phyloP scores from a whole-genome alignment of 2,113 vertebrate genomes.

The Atractosteus spatula region DNA sequence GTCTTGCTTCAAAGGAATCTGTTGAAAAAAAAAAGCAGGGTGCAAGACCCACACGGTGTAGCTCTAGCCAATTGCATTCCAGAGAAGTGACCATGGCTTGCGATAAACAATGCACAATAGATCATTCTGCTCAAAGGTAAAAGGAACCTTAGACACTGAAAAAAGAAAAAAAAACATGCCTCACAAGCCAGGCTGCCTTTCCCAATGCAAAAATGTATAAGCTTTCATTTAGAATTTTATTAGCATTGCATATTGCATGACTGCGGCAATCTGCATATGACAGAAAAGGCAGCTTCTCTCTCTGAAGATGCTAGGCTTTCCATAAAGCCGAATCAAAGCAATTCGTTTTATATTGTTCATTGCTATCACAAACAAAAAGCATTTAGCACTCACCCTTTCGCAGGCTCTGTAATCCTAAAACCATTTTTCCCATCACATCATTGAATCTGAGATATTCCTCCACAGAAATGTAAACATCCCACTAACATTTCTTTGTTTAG shows the following conservation, averaged over 20 bases:
- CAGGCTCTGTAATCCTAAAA: conserved; percentile 53
- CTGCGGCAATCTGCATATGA: conserved; percentile 45
- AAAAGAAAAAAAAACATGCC: conserved; percentile 32
- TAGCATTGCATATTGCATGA: conserved; percentile 45
- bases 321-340: conserved; percentile 33
- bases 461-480: conserved; percentile 76
- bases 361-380: conserved; percentile 47
- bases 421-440: conserved; percentile 57
- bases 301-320: conserved; percentile 37
- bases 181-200: conserved; percentile 45
- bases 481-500: conserved; percentile 88
- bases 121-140: conserved; percentile 61
- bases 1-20: conserved; percentile 54
- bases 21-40: conserved; percentile 52
- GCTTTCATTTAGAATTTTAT: conserved; percentile 53
- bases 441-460: conserved; percentile 62
- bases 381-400: conserved; percentile 64
- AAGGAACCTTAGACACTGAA: conserved; percentile 46
- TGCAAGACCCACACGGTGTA: conserved; percentile 73
- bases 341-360: conserved; percentile 55
- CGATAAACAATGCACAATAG: conserved; percentile 72
- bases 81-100: conserved; percentile 75
- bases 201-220: conserved; percentile 51
- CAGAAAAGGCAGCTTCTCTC: conserved; percentile 27
- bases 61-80: conserved; percentile 79